Base-by-base conservation (phyloP, 2,113 vertebrate genomes). In the Turdus rufiventris region DNA sequence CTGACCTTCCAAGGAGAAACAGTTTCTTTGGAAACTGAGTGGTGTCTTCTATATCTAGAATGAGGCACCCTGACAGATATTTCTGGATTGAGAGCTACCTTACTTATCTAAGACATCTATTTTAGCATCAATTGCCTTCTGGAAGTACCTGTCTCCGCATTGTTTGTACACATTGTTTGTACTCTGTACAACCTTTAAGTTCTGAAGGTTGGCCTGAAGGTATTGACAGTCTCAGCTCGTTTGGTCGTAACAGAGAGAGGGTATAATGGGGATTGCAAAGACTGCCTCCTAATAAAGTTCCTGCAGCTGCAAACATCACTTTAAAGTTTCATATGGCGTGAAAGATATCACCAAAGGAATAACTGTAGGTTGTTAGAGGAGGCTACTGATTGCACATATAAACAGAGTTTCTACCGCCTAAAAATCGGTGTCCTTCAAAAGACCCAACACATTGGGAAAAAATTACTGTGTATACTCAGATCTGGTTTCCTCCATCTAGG, bases 401-500 rank as follows among this genome's bases (percentile, higher is more conserved):
- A 79, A 62, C 6, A 63, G 31, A 56, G 5, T 29, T 89, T 88
- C 68, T 79, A 42, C 14, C 38, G 31, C 36, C 38, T 73, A 65
- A 67, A 67, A 75, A 33, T 29, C 40, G 21, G 9, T 38, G 26
- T n/a, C 12, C 38, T 77, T 85, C 18, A 43, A 20, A 80, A 86
- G 14, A 21, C 6, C 10, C 17, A 36, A 19, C 12, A 45, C 21
- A 33, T 3, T 5, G 12, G 12, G 24, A 14, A 3, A 36, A 53
- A 24, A 48, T 31, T 50, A 26, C 26, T 60, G 14, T 25, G 9
- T 61, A 31, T 63, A 60, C 23, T 91, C 18, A 91, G 38, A 29
- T 91, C 42, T 66, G 8, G 2, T 89, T 87, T 76, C 53, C n/a
- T 86, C 51, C 88, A 45, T 91, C 38, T 91, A 99, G 99, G 98